These are phyloP conservation scores for Bubo blakistoni DNA, from an alignment of 2,113 vertebrate species.

Conservation along the genomic window DNA sequence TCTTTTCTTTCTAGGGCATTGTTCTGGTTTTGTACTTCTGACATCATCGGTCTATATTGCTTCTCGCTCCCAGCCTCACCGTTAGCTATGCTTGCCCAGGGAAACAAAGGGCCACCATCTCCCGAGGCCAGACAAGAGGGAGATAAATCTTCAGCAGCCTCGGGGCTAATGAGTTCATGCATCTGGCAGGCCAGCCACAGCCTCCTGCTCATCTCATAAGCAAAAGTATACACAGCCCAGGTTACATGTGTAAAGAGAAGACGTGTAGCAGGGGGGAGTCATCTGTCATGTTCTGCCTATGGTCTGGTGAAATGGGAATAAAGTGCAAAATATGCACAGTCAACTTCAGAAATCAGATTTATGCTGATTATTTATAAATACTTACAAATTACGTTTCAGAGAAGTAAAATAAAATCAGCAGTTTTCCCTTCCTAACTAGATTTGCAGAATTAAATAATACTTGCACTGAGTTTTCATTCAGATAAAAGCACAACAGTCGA, in stretches of 20 bases:
- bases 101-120: not conserved
- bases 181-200: not conserved
- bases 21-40: not conserved
- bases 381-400: not conserved
- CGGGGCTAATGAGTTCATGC: accelerated
- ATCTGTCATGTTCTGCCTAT: not conserved
- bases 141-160: not conserved
- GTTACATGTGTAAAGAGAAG: accelerated
- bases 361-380: not conserved
- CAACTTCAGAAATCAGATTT: not conserved
- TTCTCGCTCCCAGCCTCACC: not conserved
- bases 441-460: not conserved
- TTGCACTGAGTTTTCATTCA: not conserved
- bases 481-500: not conserved
- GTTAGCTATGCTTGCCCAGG: accelerated
- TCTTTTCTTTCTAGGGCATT: not conserved
- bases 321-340: not conserved
- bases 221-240: accelerated
- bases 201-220: accelerated
- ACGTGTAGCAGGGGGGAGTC: not conserved
- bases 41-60: accelerated
- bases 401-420: not conserved
- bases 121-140: not conserved
- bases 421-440: not conserved
- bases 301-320: not conserved